Conservation (phyloP, 1,140 invertebrate genomes). For the Agraylea sexmaculata region DNA sequence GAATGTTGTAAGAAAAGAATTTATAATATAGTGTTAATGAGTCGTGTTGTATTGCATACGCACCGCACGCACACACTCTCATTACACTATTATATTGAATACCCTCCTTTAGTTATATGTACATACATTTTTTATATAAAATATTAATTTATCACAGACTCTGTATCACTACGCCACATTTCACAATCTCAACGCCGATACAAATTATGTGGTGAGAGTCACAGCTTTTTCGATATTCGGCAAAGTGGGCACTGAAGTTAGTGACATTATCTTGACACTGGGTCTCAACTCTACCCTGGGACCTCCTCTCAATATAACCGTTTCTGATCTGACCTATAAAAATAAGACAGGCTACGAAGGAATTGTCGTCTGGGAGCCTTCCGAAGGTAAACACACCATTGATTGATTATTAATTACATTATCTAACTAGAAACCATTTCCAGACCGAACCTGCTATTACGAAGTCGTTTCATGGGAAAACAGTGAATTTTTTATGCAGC, state of each 20-base stretch:
- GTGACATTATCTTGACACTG: conserved; percentile 6
- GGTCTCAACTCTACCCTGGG: conserved; percentile 14
- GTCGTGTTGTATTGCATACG: too few relatives aligned
- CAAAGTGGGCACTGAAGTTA: conserved; percentile 2
- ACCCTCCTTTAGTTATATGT: too few relatives aligned
- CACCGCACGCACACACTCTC: too few relatives aligned
- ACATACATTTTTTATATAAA: neutral
- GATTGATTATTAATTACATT: conserved; percentile 15
- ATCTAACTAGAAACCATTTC: conserved; percentile 16
- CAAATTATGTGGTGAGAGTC: conserved; percentile 3
- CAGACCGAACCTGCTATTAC: conserved; percentile 29
- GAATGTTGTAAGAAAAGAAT: too few relatives aligned
- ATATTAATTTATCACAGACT: neutral
- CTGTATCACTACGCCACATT: neutral
- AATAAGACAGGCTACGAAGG: conserved; percentile 16
- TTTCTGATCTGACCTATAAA: conserved; percentile 13
- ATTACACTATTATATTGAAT: too few relatives aligned
- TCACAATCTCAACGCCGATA: conserved; percentile 5
- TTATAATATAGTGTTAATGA: too few relatives aligned
- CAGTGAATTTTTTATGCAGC: conserved; percentile 16
- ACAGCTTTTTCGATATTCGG: conserved; percentile 4
- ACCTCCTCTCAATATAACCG: conserved; percentile 17
- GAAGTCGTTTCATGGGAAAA: conserved; percentile 22
- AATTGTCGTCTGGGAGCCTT: conserved; percentile 23
- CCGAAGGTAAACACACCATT: conserved; percentile 23